A percentile compares a stretch with the other conserved stretches of the same genome.
phyloP scores from a whole-genome alignment of 2,888 invertebrate genomes.

The Melitaea athalia region DNA sequence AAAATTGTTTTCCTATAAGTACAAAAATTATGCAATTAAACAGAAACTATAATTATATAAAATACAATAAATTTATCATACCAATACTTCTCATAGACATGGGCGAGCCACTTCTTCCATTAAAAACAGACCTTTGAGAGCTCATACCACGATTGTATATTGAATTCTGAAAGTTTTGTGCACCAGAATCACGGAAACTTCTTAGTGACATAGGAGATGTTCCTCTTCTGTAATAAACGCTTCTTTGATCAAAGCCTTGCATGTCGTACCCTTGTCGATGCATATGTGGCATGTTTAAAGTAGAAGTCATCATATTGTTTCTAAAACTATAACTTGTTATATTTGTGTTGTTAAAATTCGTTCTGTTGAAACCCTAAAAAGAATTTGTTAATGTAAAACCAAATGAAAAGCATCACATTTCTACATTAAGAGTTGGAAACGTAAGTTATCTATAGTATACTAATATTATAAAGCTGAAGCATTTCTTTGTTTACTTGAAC shows the following conservation, averaged over 20 bases:
- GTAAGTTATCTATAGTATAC: too few relatives aligned
- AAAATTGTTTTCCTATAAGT: neutral
- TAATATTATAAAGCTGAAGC: too few relatives aligned
- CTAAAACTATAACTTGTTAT: slow-evolving; percentile 49
- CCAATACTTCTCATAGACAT: slow-evolving; percentile 64
- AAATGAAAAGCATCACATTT: neutral
- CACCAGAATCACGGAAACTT: slow-evolving; percentile 52
- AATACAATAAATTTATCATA: slow-evolving; percentile 39
- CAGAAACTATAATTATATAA: neutral
- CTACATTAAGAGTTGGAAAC: neutral
- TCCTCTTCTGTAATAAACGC: slow-evolving; percentile 53
- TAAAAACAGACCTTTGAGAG: slow-evolving; percentile 54
- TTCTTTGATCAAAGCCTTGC: slow-evolving; percentile 50
- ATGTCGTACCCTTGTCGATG: slow-evolving; percentile 49
- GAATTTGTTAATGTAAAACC: neutral
- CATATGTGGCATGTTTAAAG: slow-evolving; percentile 54
- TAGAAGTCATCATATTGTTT: slow-evolving; percentile 52
- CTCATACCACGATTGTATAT: slow-evolving; percentile 48
- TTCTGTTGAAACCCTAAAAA: slow-evolving; percentile 56
- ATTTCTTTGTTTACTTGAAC: too few relatives aligned
- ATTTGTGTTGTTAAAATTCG: slow-evolving; percentile 50
- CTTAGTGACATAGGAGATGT: slow-evolving; percentile 57
- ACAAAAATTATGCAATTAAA: neutral
- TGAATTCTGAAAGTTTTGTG: slow-evolving; percentile 49
- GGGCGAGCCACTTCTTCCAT: slow-evolving; percentile 63